Conservation (phyloP, 1,140 invertebrate species). For the Pygmarrhopalites habei region DNA sequence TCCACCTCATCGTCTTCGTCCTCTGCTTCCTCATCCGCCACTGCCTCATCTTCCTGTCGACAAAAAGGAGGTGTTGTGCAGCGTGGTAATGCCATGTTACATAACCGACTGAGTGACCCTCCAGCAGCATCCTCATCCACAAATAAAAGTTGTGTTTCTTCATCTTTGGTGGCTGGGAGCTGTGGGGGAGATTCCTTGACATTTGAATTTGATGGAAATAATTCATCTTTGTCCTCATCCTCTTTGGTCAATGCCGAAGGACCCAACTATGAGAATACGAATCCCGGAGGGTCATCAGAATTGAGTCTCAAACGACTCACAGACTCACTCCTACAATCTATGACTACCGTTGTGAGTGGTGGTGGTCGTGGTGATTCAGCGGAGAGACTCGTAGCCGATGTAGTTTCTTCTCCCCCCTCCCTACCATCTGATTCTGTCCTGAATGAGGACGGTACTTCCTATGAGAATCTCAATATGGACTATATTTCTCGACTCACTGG, state of each 20-base stretch:
- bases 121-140: background rate
- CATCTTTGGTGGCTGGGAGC: too few relatives aligned
- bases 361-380: background rate
- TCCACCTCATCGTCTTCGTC: too few relatives aligned
- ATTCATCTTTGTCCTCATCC: background rate
- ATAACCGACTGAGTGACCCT: too few relatives aligned
- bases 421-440: constrained; percentile 5
- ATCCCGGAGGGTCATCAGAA: constrained; percentile 19
- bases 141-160: background rate
- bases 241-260: constrained; percentile 6
- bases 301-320: too few relatives aligned
- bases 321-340: too few relatives aligned
- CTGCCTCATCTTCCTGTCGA: too few relatives aligned
- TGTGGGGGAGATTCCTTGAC: too few relatives aligned
- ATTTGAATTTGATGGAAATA: constrained; percentile 1
- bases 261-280: constrained; percentile 36
- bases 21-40: too few relatives aligned
- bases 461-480: constrained; percentile 86
- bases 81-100: too few relatives aligned
- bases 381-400: background rate
- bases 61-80: too few relatives aligned
- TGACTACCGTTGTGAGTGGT: background rate
- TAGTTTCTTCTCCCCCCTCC: background rate
- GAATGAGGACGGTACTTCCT: constrained; percentile 46
- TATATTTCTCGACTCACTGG: constrained; percentile 77